Percentiles rank a stretch among this genome's conserved stretches.
These are phyloP conservation scores for Phrynocephalus vlangalii DNA, from an alignment of 2,797 vertebrate species.

Conservation along the genomic window DNA sequence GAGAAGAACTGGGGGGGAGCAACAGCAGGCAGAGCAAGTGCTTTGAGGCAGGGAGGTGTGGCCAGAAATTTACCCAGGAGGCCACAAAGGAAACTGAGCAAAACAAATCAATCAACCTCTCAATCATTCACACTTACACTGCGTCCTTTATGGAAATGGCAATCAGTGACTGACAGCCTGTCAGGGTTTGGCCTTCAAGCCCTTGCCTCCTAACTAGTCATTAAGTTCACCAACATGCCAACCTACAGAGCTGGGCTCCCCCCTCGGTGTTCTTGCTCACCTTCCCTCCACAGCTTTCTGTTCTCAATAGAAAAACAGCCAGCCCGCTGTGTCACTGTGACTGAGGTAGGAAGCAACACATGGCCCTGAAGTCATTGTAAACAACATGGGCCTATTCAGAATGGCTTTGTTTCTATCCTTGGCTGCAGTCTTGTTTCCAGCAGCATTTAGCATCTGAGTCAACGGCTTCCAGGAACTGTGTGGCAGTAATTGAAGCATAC, in stretches of 20 bases:
- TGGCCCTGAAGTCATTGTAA: constrained; percentile 33
- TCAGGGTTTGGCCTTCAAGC: constrained; percentile 78
- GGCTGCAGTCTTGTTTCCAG: constrained; percentile 23
- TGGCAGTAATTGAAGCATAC: background rate
- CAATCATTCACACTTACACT: constrained; percentile 77
- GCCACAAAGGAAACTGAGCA: constrained; percentile 80
- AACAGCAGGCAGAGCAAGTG: constrained; percentile 83
- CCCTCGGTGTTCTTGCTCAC: constrained; percentile 40
- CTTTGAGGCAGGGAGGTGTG: constrained; percentile 81
- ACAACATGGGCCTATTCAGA: constrained; percentile 12
- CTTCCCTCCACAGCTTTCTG: constrained; percentile 16
- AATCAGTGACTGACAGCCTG: constrained; percentile 80
- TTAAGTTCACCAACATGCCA: constrained; percentile 73
- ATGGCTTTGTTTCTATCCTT: constrained; percentile 53
- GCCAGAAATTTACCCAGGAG: constrained; percentile 80
- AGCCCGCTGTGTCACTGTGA: background rate
- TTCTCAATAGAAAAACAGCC: constrained; percentile 42
- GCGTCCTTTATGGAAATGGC: constrained; percentile 77
- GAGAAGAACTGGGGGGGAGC: constrained; percentile 54
- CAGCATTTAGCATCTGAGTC: background rate
- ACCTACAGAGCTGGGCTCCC: constrained; percentile 55
- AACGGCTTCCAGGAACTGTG: constrained; percentile 33
- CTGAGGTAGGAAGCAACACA: background rate
- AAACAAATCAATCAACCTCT: constrained; percentile 84
- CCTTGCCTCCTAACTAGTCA: constrained; percentile 72